Evolutionary conservation across 2,113 vertebrate species (phyloP), one percentile per base, ranked within the genome.

Genomic region (Polyodon spathula): DNA sequence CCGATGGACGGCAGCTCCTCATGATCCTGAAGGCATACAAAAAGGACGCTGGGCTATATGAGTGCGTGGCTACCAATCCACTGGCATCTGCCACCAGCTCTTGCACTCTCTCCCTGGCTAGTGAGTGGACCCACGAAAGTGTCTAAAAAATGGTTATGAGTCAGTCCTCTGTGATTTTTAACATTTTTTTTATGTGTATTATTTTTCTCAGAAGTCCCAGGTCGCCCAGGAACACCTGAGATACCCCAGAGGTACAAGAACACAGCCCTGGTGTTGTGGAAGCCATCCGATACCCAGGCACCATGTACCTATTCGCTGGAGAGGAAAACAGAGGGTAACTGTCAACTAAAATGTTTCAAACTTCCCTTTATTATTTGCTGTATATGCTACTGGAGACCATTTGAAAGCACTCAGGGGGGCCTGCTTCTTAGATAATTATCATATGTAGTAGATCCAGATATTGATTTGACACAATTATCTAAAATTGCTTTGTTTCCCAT

Each of bases 281-380:
- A 94, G 64, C 92, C 94, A 0, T 90, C 92, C 0, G 92, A 96
- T 59, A 90, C 87, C 16, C 81, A 81, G 70, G 93, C 93, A 1
- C 94, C 94, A 0, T 97, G 95, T 74, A 97, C 93, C 0, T 99
- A 97, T 76, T 92, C 84, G 0, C 72, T 98, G 82, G 94, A 99
- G 75, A 75, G 81, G 65, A 89, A 78, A 68, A 70, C 86, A 41
- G 89, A 93, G 8, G 94, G 96, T 98, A 67, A 1, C 8, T 27
- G 4, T 8, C 5, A 8, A 2, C 6, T 5, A 4, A 5, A 8
- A 4, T 56, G 15, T 16, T 8, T 58, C 57, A 58, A 8, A 37
- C 16, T n/a, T 14, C 27, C 27, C 27, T 27, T 27, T 27, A 2
- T 27, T 27, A 27, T 27, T 27, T 27, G 27, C 3, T n/a, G n/a